Percentiles rank a stretch among this genome's conserved stretches.
Evolutionary conservation across 2,888 invertebrate species (phyloP).

Genomic region (Cerceris rybyensis): DNA sequence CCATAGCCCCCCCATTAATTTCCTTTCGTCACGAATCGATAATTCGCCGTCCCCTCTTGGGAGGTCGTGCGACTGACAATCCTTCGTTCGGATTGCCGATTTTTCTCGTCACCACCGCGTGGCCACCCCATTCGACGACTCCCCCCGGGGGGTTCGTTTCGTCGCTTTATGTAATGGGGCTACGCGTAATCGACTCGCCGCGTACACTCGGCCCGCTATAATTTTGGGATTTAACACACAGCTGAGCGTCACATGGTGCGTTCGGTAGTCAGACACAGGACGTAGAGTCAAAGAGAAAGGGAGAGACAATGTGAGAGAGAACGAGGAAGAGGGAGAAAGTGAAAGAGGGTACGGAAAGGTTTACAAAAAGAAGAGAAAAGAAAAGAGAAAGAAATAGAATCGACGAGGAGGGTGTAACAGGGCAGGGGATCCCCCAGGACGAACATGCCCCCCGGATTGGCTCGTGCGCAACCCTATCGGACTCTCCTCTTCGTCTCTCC

Average conservation of each 20-base stretch:
- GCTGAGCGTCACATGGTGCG: constrained; percentile 75
- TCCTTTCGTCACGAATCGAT: constrained; percentile 44
- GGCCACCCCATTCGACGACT: constrained; percentile 18
- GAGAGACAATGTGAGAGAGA: constrained; percentile 3
- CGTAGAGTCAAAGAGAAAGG: not conserved
- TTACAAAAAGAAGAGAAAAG: not conserved
- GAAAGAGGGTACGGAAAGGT: not conserved
- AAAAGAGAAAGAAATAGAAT: constrained; percentile 14
- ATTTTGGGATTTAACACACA: constrained; percentile 74
- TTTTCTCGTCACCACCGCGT: constrained; percentile 38
- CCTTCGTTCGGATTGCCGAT: constrained; percentile 44
- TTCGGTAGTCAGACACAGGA: constrained; percentile 55
- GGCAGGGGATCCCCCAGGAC: constrained; percentile 38
- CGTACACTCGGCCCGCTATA: constrained; percentile 54
- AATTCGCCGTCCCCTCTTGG: constrained; percentile 8
- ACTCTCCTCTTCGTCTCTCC: constrained; percentile 31
- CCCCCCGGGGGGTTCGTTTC: constrained; percentile 5
- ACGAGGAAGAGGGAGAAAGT: constrained; percentile 27
- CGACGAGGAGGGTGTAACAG: constrained; percentile 30
- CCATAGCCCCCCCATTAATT: constrained; percentile 17
- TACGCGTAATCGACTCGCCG: constrained; percentile 56
- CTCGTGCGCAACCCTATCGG: constrained; percentile 54
- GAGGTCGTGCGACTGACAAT: constrained; percentile 51
- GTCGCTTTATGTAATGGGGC: constrained; percentile 42
- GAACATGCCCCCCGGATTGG: constrained; percentile 55